A percentile compares a stretch with the other conserved stretches of the same genome.
phyloP scores from a whole-genome alignment of 2,888 invertebrate genomes.

The Thysanoteuthis rhombus region DNA sequence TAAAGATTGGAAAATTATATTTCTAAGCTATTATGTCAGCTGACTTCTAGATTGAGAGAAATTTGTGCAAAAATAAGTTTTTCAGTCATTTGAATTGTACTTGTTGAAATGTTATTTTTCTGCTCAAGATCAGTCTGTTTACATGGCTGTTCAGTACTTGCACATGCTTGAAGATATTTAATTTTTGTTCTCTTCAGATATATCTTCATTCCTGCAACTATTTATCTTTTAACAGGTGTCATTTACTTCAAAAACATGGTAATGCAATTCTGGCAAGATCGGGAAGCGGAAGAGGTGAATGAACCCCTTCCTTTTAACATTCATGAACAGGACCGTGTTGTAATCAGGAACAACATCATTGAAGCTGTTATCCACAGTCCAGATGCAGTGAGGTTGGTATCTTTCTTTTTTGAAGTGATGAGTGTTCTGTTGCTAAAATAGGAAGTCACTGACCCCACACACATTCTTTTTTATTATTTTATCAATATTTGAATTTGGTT shows the following conservation, averaged over 20 bases:
- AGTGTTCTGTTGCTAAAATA: too few species aligned
- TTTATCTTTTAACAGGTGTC: conserved; percentile 72
- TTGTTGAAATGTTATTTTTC: too few species aligned
- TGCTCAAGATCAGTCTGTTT: too few species aligned
- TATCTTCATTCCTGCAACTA: neutral
- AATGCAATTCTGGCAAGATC: conserved; percentile 82
- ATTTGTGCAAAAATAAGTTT: too few species aligned
- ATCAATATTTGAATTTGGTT: too few species aligned
- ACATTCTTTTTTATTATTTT: too few species aligned
- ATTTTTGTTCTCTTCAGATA: neutral
- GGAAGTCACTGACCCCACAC: too few species aligned
- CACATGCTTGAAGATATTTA: neutral
- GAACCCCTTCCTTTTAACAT: conserved; percentile 78
- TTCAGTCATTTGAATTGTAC: too few species aligned
- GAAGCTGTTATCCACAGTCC: conserved; percentile 94
- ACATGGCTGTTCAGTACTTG: neutral
- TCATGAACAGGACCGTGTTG: conserved; percentile 94
- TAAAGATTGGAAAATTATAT: too few species aligned
- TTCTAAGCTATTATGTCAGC: too few species aligned
- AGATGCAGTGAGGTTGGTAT: conserved; percentile 78
- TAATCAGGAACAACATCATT: conserved; percentile 92
- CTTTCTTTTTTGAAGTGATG: neutral
- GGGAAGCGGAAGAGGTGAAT: conserved; percentile 59
- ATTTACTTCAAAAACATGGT: conserved; percentile 96
- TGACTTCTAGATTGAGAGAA: too few species aligned